phyloP scores from a whole-genome alignment of 2,797 vertebrate species.

The Rhinatrema bivittatum region DNA sequence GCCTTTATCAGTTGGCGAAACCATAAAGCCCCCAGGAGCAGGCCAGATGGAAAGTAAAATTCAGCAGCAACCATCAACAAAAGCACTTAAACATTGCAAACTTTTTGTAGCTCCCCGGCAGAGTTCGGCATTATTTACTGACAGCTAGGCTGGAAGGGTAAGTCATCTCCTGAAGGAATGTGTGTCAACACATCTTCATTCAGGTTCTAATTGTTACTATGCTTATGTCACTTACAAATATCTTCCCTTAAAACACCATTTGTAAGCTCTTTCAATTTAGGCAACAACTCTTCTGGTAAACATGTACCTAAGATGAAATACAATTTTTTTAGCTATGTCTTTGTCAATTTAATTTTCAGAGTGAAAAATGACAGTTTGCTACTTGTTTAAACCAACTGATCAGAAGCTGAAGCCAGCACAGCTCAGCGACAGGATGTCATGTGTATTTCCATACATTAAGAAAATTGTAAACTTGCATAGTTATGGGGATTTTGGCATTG shows the following conservation, averaged over 20 bases:
- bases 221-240: constrained; percentile 12
- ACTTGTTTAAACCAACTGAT: background rate
- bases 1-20: constrained; percentile 58
- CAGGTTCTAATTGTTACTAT: constrained; percentile 30
- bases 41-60: constrained; percentile 74
- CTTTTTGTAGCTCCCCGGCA: constrained; percentile 4
- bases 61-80: constrained; percentile 49
- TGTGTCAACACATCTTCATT: constrained; percentile 19
- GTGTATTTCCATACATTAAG: rapidly evolving
- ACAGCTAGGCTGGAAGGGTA: constrained; percentile 19
- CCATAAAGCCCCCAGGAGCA: constrained; percentile 57
- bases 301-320: background rate
- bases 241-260: background rate
- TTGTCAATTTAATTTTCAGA: rapidly evolving
- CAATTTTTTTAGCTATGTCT: background rate
- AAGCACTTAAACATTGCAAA: constrained; percentile 18
- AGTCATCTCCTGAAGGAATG: constrained; percentile 23
- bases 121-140: constrained; percentile 30
- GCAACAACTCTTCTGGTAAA: background rate
- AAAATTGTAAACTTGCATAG: background rate
- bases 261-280: background rate
- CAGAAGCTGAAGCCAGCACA: background rate
- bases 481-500: background rate
- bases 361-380: background rate
- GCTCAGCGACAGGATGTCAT: background rate